These are phyloP conservation scores for Cataglyphis livida DNA, from an alignment of 2,888 invertebrate genomes.

Conservation along the genomic window DNA sequence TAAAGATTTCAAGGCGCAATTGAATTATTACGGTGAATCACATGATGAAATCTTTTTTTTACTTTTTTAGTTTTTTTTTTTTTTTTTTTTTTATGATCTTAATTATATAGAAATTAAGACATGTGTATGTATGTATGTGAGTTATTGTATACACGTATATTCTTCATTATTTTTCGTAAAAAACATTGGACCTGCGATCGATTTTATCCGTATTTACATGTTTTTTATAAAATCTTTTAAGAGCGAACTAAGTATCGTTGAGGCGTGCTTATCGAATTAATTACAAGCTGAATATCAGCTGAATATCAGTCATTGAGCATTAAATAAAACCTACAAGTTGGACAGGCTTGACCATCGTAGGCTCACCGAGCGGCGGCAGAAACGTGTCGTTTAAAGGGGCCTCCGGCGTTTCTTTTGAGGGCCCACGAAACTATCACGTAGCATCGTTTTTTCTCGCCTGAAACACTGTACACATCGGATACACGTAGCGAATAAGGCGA, in stretches of 20 bases:
- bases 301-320: neutral
- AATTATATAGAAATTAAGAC: neutral
- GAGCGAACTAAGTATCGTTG: neutral
- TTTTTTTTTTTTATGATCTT: neutral
- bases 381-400: conserved; percentile 18
- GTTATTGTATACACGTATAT: neutral
- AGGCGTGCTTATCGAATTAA: neutral
- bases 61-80: neutral
- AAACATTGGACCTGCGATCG: neutral
- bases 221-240: neutral
- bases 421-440: conserved; percentile 34
- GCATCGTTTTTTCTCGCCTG: conserved; percentile 48
- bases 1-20: neutral
- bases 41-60: neutral
- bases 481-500: conserved; percentile 52
- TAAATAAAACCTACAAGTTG: neutral
- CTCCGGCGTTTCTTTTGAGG: conserved; percentile 1
- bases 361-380: conserved; percentile 33
- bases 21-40: neutral
- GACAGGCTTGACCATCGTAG: conserved; percentile 30
- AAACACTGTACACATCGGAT: conserved; percentile 58
- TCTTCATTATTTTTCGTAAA: neutral
- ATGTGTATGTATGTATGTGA: no score
- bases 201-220: neutral
- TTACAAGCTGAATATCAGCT: neutral